phyloP scores from a whole-genome alignment of 2,797 vertebrate genomes.

The Mormyrops boulengeri region DNA sequence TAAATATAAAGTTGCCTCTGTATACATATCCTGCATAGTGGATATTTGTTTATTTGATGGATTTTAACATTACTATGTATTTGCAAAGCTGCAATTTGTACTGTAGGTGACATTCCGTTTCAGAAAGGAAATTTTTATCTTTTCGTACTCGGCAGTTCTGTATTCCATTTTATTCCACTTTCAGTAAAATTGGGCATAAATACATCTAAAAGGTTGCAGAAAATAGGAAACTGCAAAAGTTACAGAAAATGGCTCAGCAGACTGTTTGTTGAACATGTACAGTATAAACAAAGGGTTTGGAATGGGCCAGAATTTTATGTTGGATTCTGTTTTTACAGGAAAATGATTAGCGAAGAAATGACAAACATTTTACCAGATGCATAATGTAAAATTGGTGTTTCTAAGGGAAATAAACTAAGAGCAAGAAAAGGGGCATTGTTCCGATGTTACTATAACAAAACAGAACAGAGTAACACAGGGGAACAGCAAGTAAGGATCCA shows the following conservation, averaged over 20 bases:
- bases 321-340: not conserved
- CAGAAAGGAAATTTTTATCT: not conserved
- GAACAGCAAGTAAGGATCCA: not conserved
- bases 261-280: not conserved
- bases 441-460: not conserved
- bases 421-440: not conserved
- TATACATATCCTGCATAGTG: not conserved
- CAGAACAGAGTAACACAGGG: not conserved
- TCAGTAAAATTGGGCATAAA: not conserved
- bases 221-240: not conserved
- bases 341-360: not conserved
- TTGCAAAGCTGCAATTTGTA: not conserved
- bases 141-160: not conserved
- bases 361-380: not conserved
- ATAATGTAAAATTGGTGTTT: not conserved
- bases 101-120: not conserved
- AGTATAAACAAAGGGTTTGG: not conserved
- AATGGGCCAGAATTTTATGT: not conserved
- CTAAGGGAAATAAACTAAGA: not conserved
- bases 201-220: not conserved
- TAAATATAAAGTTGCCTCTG: not conserved
- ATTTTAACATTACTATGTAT: not conserved
- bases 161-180: not conserved
- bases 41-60: not conserved
- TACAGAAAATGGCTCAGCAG: not conserved